phyloP scores from a whole-genome alignment of 2,113 vertebrate species.

The Pseudopipra pipra region DNA sequence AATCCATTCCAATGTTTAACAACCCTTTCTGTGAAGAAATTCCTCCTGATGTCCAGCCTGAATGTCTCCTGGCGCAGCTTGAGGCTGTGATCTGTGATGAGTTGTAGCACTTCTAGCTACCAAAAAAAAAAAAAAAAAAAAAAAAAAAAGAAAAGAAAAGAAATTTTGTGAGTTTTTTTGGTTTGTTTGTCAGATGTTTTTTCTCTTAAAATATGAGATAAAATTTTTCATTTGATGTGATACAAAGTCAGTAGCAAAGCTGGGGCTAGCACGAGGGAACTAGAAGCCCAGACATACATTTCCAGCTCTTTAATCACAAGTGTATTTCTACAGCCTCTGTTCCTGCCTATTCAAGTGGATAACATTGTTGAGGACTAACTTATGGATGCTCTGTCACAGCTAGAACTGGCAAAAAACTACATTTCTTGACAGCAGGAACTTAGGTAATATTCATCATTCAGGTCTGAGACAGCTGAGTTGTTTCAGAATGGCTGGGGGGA shows the following conservation, averaged over 20 bases:
- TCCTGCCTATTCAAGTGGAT: neutral
- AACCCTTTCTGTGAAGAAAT: neutral
- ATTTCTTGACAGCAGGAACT: neutral
- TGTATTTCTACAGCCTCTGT: neutral
- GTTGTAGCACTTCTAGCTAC: neutral
- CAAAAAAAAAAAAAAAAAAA: neutral
- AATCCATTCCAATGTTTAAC: neutral
- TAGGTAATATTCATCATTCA: neutral
- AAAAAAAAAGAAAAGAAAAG: neutral
- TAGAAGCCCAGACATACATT: neutral
- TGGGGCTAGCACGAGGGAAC: neutral
- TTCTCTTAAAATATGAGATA: neutral
- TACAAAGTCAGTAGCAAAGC: neutral
- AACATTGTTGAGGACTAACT: neutral
- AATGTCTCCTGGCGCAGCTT: neutral
- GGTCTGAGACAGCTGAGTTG: neutral
- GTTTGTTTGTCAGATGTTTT: neutral
- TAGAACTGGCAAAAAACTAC: neutral
- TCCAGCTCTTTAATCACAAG: neutral
- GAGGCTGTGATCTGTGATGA: neutral
- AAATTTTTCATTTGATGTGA: neutral
- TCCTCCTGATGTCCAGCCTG: neutral
- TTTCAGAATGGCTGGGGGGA: neutral
- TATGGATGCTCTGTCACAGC: neutral
- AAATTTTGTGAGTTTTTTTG: neutral